These are phyloP conservation scores for Drosophila aff. DNA, from an alignment of 1,140 invertebrate genomes.

Conservation along the genomic window DNA sequence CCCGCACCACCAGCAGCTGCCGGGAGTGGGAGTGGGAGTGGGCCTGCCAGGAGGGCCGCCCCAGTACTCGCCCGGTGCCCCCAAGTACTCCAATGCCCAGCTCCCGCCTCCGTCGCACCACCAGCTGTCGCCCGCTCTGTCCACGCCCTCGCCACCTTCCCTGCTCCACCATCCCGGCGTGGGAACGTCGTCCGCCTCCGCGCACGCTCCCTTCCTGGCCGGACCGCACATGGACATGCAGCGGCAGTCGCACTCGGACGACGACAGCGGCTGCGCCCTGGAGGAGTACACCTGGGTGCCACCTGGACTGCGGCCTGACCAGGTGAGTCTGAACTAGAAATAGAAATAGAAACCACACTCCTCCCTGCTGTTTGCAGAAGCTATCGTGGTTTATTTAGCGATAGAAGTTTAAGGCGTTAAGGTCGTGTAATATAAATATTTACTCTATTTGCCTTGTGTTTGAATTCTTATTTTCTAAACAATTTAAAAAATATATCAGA, in stretches of 20 bases:
- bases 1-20: constrained; percentile 86
- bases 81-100: constrained; percentile 80
- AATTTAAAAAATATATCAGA: too few relatives aligned
- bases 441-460: too few relatives aligned
- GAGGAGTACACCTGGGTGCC: constrained; percentile 99
- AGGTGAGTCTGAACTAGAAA: constrained; percentile 88
- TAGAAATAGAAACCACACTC: neutral
- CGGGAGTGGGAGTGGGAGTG: constrained; percentile 76
- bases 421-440: too few relatives aligned
- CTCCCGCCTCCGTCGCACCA: constrained; percentile 74
- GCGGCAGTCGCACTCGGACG: constrained; percentile 96
- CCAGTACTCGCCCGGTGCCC: constrained; percentile 70
- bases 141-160: constrained; percentile 85
- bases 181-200: constrained; percentile 58
- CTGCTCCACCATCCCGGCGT: constrained; percentile 77
- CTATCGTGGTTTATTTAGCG: neutral
- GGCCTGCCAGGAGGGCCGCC: constrained; percentile 17
- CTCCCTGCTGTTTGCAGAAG: neutral
- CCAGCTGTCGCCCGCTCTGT: constrained; percentile 76
- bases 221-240: constrained; percentile 89
- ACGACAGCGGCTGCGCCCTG: constrained; percentile 97
- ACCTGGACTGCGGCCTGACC: constrained; percentile 96
- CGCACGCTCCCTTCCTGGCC: constrained; percentile 85
- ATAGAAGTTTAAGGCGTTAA: neutral
- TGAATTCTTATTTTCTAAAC: too few relatives aligned